A percentile compares a stretch with the other conserved stretches of the same genome.
phyloP scores from a whole-genome alignment of 2,888 invertebrate genomes.

The Lordiphosa fenestrarum region DNA sequence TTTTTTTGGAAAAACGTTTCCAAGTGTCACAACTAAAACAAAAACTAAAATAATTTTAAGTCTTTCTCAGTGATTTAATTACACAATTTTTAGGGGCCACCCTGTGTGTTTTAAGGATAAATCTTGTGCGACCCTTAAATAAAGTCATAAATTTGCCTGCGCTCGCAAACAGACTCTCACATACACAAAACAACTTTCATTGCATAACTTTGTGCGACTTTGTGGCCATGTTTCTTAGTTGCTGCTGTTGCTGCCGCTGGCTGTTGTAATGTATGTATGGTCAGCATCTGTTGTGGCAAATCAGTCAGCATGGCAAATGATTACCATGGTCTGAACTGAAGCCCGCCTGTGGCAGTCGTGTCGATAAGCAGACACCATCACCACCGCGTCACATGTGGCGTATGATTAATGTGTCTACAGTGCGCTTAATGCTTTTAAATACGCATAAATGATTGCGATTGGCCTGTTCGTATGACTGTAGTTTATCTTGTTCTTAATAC shows the following conservation, averaged over 20 bases:
- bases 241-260: conserved; percentile 5
- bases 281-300: conserved; percentile 30
- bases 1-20: no score
- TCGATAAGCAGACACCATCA: conserved; percentile 38
- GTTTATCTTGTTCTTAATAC: conserved; percentile 26
- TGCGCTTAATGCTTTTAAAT: conserved; percentile 48
- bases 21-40: no score
- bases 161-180: conserved; percentile 19
- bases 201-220: conserved; percentile 44
- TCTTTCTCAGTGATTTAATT: conserved; percentile 30
- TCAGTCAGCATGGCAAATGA: conserved; percentile 40
- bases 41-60: conserved; percentile 10
- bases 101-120: conserved; percentile 15
- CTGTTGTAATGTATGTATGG: conserved; percentile 18
- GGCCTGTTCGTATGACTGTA: conserved; percentile 9
- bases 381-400: conserved; percentile 31
- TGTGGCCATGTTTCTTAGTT: conserved; percentile 22
- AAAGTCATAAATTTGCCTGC: conserved; percentile 32
- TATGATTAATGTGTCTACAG: conserved; percentile 56
- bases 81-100: conserved; percentile 4
- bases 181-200: conserved; percentile 26
- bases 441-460: conserved; percentile 46
- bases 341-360: not conserved
- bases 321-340: conserved; percentile 11
- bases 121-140: conserved; percentile 22